A percentile compares a stretch with the other conserved stretches of the same genome.
Conservation (phyloP, 1,140 invertebrate species). For the Episyrphus balteatus region DNA sequence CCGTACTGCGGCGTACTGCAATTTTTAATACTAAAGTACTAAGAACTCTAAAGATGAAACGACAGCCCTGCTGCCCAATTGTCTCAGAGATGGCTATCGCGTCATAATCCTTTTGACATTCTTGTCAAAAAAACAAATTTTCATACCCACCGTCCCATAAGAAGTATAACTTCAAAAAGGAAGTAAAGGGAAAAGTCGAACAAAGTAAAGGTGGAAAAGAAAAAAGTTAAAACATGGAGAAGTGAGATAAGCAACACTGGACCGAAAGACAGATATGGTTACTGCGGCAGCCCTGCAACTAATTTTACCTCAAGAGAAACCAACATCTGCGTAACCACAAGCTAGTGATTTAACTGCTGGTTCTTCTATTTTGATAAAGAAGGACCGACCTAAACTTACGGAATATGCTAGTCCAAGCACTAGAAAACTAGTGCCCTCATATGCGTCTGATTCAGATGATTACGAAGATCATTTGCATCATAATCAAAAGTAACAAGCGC, state of each 20-base stretch:
- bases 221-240: constrained; percentile 95
- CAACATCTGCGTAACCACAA: constrained; percentile 28
- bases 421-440: constrained; percentile 57
- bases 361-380: constrained; percentile 73
- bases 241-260: constrained; percentile 93
- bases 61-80: too few species aligned
- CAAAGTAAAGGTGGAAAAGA: constrained; percentile 94
- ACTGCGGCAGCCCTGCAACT: constrained; percentile 23
- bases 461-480: constrained; percentile 9
- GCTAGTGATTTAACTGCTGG: constrained; percentile 76
- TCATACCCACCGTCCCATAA: too few species aligned
- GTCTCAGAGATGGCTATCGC: too few species aligned
- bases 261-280: constrained; percentile 84
- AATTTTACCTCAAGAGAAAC: constrained; percentile 11
- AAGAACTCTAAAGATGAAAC: too few species aligned
- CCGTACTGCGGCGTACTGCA: too few species aligned
- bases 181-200: constrained; percentile 44
- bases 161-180: too few species aligned
- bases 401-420: constrained; percentile 12
- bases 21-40: too few species aligned
- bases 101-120: too few species aligned
- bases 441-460: constrained; percentile 45
- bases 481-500: neutral
- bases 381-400: constrained; percentile 19
- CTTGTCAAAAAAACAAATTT: too few species aligned